Percentiles rank a stretch among this genome's conserved stretches.
phyloP scores from a whole-genome alignment of 1,140 invertebrate species.

The Tigriopus japonicus region DNA sequence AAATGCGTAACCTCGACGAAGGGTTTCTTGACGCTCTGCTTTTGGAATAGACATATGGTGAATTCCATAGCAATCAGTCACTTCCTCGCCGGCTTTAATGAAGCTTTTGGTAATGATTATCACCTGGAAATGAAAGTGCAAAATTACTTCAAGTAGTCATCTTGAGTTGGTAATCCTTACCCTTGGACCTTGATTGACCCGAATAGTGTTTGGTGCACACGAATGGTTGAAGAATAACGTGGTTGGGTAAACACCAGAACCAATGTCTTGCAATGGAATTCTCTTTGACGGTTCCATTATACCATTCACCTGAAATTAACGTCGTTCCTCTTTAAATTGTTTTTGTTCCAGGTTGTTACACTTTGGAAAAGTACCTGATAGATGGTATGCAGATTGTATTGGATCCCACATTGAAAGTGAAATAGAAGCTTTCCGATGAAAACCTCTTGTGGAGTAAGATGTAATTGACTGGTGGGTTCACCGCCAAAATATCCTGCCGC shows the following conservation, averaged over 20 bases:
- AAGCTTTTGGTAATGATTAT: not conserved
- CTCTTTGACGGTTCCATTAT: not conserved
- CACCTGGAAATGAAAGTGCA: not conserved
- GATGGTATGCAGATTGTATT: constrained; percentile 5
- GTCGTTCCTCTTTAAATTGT: not conserved
- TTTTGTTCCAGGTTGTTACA: not conserved
- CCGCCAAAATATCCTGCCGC: not conserved
- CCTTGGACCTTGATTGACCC: constrained; percentile 5
- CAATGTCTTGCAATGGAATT: constrained; percentile 3
- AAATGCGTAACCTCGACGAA: not conserved
- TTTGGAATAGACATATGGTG: constrained; percentile 1
- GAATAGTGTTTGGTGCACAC: not conserved
- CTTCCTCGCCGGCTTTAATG: not conserved
- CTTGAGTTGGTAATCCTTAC: too few species aligned
- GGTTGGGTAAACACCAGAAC: constrained; percentile 2
- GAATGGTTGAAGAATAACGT: constrained; percentile 7
- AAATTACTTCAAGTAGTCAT: too few species aligned
- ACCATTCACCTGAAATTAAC: not conserved
- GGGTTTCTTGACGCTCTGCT: not conserved
- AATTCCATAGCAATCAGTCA: constrained; percentile 10
- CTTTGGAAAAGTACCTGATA: not conserved
- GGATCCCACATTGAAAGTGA: not conserved
- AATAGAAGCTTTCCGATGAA: not conserved
- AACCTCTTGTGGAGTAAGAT: not conserved
- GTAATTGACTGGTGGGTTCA: not conserved